Percentiles rank a stretch among this genome's conserved stretches.
Conservation (phyloP, 2,797 vertebrate species). For the Linurgus olivaceus region DNA sequence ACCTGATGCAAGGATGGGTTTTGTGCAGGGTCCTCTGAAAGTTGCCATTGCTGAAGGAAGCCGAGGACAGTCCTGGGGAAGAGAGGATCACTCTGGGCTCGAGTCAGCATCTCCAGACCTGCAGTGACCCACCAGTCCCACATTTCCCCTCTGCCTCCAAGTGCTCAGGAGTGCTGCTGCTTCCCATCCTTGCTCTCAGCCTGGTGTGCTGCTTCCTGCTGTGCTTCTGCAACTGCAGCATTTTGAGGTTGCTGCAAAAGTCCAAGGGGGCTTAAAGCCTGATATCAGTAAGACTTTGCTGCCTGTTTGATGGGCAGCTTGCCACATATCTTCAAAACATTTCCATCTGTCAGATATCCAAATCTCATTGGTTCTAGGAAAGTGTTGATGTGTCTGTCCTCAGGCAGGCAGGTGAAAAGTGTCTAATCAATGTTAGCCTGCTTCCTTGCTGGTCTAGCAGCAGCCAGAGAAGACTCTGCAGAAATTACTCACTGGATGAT, state of each 20-base stretch:
- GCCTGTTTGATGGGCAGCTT: background rate
- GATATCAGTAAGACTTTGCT: background rate
- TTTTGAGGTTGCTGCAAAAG: background rate
- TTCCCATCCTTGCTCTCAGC: background rate
- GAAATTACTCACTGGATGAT: background rate
- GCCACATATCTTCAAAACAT: background rate
- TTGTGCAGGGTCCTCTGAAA: background rate
- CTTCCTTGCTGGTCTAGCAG: background rate
- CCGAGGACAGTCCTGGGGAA: background rate
- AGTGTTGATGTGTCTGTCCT: background rate
- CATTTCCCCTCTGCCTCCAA: background rate
- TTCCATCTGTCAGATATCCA: background rate
- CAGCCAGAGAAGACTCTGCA: background rate
- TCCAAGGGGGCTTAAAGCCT: background rate
- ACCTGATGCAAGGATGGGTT: background rate
- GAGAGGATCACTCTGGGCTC: background rate
- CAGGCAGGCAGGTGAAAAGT: background rate
- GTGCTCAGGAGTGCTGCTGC: background rate
- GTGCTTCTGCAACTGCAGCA: background rate
- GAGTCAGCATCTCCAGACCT: background rate
- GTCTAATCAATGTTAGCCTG: fast-evolving
- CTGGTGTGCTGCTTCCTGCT: background rate
- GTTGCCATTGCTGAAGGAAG: background rate
- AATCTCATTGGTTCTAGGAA: background rate
- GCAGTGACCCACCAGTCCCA: fast-evolving